These are phyloP conservation scores for Fregata magnificens DNA, from an alignment of 2,113 vertebrate genomes.

Conservation along the genomic window DNA sequence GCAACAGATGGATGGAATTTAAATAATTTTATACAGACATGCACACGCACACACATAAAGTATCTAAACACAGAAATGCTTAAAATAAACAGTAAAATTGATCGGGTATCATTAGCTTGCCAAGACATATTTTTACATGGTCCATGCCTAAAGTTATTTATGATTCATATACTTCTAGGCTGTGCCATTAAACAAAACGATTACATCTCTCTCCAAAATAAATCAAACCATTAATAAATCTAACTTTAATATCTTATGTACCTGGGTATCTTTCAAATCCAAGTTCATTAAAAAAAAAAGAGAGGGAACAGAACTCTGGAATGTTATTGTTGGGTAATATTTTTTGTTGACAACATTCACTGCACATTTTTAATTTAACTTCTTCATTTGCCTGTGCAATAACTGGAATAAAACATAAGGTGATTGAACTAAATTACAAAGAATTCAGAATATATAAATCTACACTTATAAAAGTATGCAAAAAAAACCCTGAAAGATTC, in stretches of 20 bases:
- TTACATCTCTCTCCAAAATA: background rate
- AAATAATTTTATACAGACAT: background rate
- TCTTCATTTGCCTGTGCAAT: background rate
- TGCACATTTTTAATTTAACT: background rate
- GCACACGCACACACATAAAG: accelerated
- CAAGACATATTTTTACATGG: background rate
- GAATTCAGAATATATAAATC: background rate
- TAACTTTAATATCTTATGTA: background rate
- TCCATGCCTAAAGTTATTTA: background rate
- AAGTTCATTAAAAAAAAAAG: background rate
- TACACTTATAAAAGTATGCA: background rate
- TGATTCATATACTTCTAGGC: background rate
- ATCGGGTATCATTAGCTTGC: background rate
- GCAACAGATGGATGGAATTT: background rate
- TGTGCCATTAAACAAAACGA: background rate
- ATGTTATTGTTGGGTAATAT: background rate
- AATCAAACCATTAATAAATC: background rate
- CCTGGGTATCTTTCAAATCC: background rate
- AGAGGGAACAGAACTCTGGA: background rate
- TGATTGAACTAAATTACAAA: background rate
- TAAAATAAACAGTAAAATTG: background rate
- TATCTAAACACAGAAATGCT: background rate
- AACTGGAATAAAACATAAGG: background rate
- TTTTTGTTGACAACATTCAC: background rate
- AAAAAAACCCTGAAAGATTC: background rate